A percentile compares a stretch with the other conserved stretches of the same genome.
phyloP scores from a whole-genome alignment of 2,888 invertebrate genomes.

The Tupiocoris notatus region DNA sequence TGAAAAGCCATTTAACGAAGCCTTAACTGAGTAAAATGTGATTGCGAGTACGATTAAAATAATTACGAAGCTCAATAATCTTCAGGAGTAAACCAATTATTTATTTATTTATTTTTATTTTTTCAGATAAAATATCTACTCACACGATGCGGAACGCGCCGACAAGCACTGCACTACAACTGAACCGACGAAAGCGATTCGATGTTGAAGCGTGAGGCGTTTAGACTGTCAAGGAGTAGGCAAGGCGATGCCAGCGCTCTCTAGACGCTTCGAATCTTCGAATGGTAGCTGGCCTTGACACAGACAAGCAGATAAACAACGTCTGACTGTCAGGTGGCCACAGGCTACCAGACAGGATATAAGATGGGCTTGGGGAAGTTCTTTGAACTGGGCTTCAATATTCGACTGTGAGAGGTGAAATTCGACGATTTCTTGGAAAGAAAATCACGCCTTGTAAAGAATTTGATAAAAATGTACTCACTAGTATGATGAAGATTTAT shows the following conservation, averaged over 20 bases:
- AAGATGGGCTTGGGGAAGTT: background rate
- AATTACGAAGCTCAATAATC: no score
- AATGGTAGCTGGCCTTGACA: slow-evolving; percentile 20
- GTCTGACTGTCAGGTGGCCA: slow-evolving; percentile 2
- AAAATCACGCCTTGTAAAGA: no score
- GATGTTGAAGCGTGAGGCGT: background rate
- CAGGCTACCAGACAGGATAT: background rate
- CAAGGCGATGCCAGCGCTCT: slow-evolving; percentile 14
- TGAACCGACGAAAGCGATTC: background rate
- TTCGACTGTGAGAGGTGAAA: no score
- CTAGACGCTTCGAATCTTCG: slow-evolving; percentile 10
- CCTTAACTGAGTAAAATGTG: no score
- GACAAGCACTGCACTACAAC: background rate
- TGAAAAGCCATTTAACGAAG: no score
- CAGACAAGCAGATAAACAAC: slow-evolving; percentile 31
- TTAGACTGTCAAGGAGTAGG: background rate
- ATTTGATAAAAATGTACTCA: no score
- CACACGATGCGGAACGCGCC: background rate
- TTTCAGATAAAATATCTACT: background rate
- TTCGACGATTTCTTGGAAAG: no score
- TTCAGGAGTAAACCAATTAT: no score
- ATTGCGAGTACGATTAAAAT: no score
- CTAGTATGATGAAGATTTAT: no score
- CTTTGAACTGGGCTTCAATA: no score
- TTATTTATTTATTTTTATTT: no score